Evolutionary conservation across 2,888 invertebrate genomes (phyloP).

Genomic region (Drosophila sordidapex): DNA sequence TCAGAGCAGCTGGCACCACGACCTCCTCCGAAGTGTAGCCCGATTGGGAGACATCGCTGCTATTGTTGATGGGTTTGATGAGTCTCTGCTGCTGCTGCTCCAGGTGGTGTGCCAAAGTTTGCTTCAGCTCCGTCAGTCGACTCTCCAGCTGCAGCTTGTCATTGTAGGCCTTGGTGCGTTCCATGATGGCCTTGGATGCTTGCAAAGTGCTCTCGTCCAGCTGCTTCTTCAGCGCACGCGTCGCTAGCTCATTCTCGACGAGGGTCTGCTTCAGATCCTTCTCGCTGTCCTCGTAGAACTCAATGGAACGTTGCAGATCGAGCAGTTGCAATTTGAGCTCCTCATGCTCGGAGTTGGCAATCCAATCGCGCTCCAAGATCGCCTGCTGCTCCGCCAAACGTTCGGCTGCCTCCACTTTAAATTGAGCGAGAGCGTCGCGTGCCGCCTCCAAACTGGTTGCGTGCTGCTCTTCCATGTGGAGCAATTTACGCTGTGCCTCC

Average conservation of each 20-base stretch:
- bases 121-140: constrained; percentile 72
- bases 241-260: constrained; percentile 85
- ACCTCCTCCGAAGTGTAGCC: constrained; percentile 86
- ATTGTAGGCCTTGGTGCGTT: constrained; percentile 90
- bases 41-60: constrained; percentile 83
- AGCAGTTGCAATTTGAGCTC: constrained; percentile 85
- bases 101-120: constrained; percentile 61
- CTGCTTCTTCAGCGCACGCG: constrained; percentile 88
- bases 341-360: constrained; percentile 87
- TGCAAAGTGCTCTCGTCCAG: constrained; percentile 90
- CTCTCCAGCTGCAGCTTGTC: constrained; percentile 89
- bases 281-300: constrained; percentile 84
- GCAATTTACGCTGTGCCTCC: constrained; percentile 75
- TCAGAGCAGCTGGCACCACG: constrained; percentile 50
- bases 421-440: constrained; percentile 61
- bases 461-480: constrained; percentile 75
- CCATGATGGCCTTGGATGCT: constrained; percentile 90
- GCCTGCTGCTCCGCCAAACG: constrained; percentile 83
- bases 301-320: constrained; percentile 83
- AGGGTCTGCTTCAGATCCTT: constrained; percentile 83
- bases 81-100: constrained; percentile 68
- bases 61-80: constrained; percentile 56
- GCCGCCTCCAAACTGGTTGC: constrained; percentile 76
- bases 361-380: constrained; percentile 86
- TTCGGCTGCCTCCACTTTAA: constrained; percentile 62